Evolutionary conservation across 2,797 vertebrate species (phyloP), one percentile per base, ranked within the genome.

Genomic region (Hephaestus fuliginosus): DNA sequence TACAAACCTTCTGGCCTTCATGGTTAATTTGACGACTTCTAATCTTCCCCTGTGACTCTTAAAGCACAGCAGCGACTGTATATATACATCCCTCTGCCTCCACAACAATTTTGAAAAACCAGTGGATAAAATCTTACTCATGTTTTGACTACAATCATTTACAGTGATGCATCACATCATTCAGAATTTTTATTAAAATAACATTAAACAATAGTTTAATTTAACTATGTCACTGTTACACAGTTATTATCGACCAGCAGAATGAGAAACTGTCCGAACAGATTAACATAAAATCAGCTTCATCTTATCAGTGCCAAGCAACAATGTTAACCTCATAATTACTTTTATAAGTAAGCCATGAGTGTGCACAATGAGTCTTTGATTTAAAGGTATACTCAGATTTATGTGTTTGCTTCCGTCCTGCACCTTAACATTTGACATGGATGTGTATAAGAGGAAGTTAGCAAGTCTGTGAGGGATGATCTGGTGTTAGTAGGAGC

Each of bases 401-500:
- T 81, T 46, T 39, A 30, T 49, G 10, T 7, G 7, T 67, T 74
- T 51, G 12, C 53, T 25, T 70, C 49, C 3, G 2, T 11, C 36
- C 46, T 65, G 4, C 44, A 43, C n/a, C 3, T 41, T 4, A 44
- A 52, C 20, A 41, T 86, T 73, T 63, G 9, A 18, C 64, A 51
- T 51, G 3, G 30, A 60, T 82, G 43, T 64, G 20, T 56, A 46
- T 67, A 62, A 52, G 25, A 64, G 52, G 36, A 44, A 1, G 39
- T 43, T n/a, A 0, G 14, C 48, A 60, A 15, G 46, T 77, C 51
- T 82, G 55, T 75, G 62, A 73, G 64, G 46, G 49, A 66, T 68
- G 52, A 81, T 78, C 49, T 39, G 6, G 41, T 77, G 62, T 68
- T 57, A 56, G 52, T 49, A 67, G 62, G 57, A 62, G 77, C 49